phyloP scores from a whole-genome alignment of 2,888 invertebrate species.

The Petrolisthes manimaculis region DNA sequence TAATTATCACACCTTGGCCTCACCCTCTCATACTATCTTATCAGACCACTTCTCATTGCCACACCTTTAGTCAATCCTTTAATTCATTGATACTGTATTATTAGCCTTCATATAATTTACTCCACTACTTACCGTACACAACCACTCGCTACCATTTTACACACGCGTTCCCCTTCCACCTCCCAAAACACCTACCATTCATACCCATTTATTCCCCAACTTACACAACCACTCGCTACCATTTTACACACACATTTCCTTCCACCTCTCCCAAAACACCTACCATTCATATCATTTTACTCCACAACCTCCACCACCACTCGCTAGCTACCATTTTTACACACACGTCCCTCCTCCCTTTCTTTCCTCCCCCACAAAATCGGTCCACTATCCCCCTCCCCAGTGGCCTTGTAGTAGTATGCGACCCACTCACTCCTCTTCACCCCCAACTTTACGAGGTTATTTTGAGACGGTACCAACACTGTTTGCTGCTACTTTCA shows the following conservation, averaged over 20 bases:
- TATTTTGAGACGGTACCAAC: background rate
- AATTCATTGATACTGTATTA: too few relatives aligned
- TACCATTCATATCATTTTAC: background rate
- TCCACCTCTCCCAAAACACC: background rate
- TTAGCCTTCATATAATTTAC: background rate
- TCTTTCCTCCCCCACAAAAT: background rate
- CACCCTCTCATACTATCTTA: too few relatives aligned
- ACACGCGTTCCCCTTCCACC: background rate
- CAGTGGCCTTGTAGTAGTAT: background rate
- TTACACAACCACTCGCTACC: background rate
- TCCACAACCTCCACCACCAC: background rate
- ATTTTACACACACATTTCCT: background rate
- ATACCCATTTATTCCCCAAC: background rate
- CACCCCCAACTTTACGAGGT: background rate
- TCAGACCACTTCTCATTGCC: too few relatives aligned
- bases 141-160: background rate
- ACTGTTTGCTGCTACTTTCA: background rate
- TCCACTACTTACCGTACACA: background rate
- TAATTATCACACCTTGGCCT: too few relatives aligned
- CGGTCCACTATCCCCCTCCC: background rate
- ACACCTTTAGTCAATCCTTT: too few relatives aligned
- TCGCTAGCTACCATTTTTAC: background rate
- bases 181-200: background rate
- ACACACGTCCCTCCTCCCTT: background rate
- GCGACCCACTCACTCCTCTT: background rate